Base-by-base conservation (phyloP, 2,888 invertebrate species). In the Ichneumoninae sp. region DNA sequence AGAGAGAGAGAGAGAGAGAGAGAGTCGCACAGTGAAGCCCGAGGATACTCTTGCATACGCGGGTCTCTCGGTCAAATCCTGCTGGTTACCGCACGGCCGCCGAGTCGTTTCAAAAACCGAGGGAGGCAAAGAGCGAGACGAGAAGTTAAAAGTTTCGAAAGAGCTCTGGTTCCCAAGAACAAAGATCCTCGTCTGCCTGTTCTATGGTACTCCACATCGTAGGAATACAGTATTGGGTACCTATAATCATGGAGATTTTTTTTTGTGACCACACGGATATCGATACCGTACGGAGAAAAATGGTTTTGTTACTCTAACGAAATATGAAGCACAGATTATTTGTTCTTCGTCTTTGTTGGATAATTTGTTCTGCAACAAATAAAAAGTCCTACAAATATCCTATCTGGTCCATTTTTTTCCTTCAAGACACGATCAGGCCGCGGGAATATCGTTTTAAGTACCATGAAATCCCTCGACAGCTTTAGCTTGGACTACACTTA, bases 11-110 rank as follows among this genome's bases (percentile, higher is more conserved):
- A 77, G 57, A 6, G 22, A 57, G 71, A 60, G 81, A 63, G 54
- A 63, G 77, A 71, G 54, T 54, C 57, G 74, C 40, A 54, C 47
- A 69, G 81, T 63, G 50, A 71, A 75, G 78, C 81, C 75, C 57
- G 57, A 26, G 63, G 60, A 60, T 63, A 69, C 63, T 50, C 60
- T 63, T 83, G 74, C 83, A 83, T 69, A 65, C 22, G 40, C 44
- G 30, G 66, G 16, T 78, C 19, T 57, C 77, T 69, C 84, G 47
- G 84, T 84, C 74, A 54, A 77, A 84, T 74, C 69, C 50, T 70
- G 65, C 81, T 81, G 81, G 76, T 81, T 84, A 84, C 81, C 63
- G 66, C 68, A 78, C 71, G 65, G 57, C 57, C 71, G 36, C 82
- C 70, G 74, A 78, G 74, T 80, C 70, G 75, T 76, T 80, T 75